These are phyloP conservation scores for Phyllopteryx taeniolatus DNA, from an alignment of 2,113 vertebrate genomes.

Conservation along the genomic window DNA sequence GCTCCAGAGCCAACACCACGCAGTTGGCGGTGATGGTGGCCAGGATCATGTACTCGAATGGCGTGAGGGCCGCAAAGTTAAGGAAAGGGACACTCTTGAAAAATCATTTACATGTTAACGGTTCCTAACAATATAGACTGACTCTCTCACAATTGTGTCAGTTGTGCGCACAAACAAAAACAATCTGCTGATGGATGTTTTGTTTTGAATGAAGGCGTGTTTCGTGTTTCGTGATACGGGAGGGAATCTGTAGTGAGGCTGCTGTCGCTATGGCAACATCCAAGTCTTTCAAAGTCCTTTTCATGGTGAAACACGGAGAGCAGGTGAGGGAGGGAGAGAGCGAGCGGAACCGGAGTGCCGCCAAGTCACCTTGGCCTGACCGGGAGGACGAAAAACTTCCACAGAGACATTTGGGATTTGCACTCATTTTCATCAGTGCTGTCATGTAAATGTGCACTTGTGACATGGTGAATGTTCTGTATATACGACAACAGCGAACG, in stretches of 20 bases:
- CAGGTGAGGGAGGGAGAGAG: slow-evolving; percentile 30
- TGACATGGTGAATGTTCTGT: not conserved
- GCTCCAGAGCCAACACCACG: slow-evolving; percentile 93
- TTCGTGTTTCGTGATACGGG: slow-evolving; percentile 44
- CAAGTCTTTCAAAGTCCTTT: slow-evolving; percentile 61
- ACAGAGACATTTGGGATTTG: not conserved
- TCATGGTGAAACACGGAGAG: slow-evolving; percentile 39
- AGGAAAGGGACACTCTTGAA: slow-evolving; percentile 61
- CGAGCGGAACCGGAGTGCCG: slow-evolving; percentile 14
- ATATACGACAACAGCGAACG: too few species aligned
- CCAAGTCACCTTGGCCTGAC: slow-evolving; percentile 54
- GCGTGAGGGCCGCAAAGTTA: slow-evolving; percentile 81
- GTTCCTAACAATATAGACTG: not conserved
- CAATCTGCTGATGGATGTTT: slow-evolving; percentile 22
- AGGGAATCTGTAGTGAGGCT: slow-evolving; percentile 57
- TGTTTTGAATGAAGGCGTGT: slow-evolving; percentile 41
- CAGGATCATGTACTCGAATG: slow-evolving; percentile 98
- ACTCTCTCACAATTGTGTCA: not conserved
- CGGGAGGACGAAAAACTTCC: slow-evolving; percentile 18
- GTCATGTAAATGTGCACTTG: not conserved
- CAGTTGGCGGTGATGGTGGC: slow-evolving; percentile 98
- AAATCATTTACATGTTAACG: not conserved
- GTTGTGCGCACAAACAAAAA: slow-evolving; percentile 5
- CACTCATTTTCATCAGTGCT: not conserved
- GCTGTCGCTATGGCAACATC: slow-evolving; percentile 65